A percentile compares a stretch with the other conserved stretches of the same genome.
These are phyloP conservation scores for Macrosiphum euphorbiae DNA, from an alignment of 2,888 invertebrate genomes.

Conservation along the genomic window DNA sequence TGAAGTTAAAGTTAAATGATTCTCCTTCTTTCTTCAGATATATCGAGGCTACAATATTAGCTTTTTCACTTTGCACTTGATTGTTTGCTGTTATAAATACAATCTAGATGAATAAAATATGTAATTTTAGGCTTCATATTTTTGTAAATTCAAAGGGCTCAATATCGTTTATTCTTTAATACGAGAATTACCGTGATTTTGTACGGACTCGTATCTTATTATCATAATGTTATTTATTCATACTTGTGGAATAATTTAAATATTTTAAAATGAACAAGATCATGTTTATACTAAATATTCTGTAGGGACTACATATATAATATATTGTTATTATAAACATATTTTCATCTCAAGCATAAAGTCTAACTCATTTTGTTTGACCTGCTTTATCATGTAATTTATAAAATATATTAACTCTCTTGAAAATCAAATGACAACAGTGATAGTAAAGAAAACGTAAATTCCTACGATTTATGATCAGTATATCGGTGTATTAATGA, in stretches of 20 bases:
- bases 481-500: neutral
- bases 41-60: neutral
- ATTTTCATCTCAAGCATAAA: neutral
- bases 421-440: neutral
- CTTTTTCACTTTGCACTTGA: neutral
- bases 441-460: neutral
- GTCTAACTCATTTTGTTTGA: neutral
- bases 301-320: neutral
- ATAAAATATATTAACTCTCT: neutral
- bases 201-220: neutral
- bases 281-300: conserved; percentile 7
- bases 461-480: neutral
- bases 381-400: neutral
- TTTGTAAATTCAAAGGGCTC: neutral
- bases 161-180: neutral
- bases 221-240: conserved; percentile 16
- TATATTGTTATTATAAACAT: neutral
- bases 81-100: neutral
- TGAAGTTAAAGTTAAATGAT: neutral
- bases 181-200: neutral
- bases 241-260: neutral
- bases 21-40: neutral
- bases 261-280: conserved; percentile 5
- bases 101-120: neutral
- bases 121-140: neutral